These are phyloP conservation scores for Parus major DNA, from an alignment of 2,113 vertebrate genomes.

Conservation along the genomic window DNA sequence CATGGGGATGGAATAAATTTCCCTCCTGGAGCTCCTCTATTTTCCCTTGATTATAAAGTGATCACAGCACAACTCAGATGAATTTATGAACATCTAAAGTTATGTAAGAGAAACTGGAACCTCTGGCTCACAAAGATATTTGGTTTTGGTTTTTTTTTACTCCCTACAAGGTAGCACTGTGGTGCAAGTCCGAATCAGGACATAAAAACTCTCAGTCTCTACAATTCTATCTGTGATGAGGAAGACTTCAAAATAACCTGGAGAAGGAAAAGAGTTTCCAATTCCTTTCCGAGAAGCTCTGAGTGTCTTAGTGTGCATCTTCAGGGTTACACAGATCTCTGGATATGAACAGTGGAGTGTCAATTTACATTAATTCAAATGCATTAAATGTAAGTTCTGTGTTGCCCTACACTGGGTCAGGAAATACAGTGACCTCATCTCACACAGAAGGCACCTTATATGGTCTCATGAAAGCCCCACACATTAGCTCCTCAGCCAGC, in stretches of 20 bases:
- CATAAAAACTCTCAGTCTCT: neutral
- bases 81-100: neutral
- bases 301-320: neutral
- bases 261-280: neutral
- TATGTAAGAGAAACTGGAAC: neutral
- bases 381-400: neutral
- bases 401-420: neutral
- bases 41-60: neutral
- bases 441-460: neutral
- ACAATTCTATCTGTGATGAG: neutral
- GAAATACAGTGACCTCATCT: neutral
- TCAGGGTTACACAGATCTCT: neutral
- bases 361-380: neutral
- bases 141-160: neutral
- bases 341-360: neutral
- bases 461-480: neutral
- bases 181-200: neutral
- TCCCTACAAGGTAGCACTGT: accelerated
- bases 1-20: neutral
- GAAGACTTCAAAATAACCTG: neutral
- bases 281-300: neutral
- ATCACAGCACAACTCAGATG: neutral
- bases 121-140: neutral
- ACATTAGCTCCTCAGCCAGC: neutral
- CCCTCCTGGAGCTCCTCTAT: neutral